Base-by-base conservation (phyloP, 2,888 invertebrate species). In the Rugalucina vietnamica region DNA sequence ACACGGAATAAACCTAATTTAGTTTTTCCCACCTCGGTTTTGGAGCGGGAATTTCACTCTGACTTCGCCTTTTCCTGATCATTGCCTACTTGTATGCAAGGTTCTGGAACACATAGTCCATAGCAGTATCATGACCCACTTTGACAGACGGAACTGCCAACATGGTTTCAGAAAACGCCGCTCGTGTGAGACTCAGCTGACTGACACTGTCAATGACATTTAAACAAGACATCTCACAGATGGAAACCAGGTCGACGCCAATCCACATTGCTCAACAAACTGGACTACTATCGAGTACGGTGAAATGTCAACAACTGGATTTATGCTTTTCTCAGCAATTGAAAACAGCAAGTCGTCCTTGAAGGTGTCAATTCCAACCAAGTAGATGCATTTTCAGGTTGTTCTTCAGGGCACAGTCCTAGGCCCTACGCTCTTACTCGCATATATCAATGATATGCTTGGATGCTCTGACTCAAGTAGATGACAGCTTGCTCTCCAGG, bases 81-180 rank as follows among this genome's bases (percentile, higher is more conserved):
- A n/a, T n/a, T n/a, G n/a, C n/a, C n/a, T n/a, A n/a, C n/a, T 88
- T 3, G 43, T 69, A 27, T 77, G 77, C 74, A 83, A 83, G 57
- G n/a, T 75, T 90, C 91, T 73, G 83, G 65, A 84, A 85, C 76
- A 87, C 79, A 75, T 84, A 60, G 27, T 60, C 4, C 72, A 77
- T 78, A 82, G 76, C 65, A 65, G 29, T 14, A 76, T 85, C 27
- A 85, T 81, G 82, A 21, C 57, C 21, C 71, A 70, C 50, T 71
- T 69, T 43, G 78, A 80, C 32, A 21, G 37, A 24, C 14, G 81
- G 39, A 73, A 60, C 37, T 49, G 43, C 49, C 81, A 83, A 76
- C 79, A 85, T 32, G 81, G 84, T 21, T 78, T 84, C 65, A 32
- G 78, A 57, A 39, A 21, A 21, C 29, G 39, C 18, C 54, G 70